These are phyloP conservation scores for Drosophila fungiperda DNA, from an alignment of 2,888 invertebrate genomes.

Conservation along the genomic window DNA sequence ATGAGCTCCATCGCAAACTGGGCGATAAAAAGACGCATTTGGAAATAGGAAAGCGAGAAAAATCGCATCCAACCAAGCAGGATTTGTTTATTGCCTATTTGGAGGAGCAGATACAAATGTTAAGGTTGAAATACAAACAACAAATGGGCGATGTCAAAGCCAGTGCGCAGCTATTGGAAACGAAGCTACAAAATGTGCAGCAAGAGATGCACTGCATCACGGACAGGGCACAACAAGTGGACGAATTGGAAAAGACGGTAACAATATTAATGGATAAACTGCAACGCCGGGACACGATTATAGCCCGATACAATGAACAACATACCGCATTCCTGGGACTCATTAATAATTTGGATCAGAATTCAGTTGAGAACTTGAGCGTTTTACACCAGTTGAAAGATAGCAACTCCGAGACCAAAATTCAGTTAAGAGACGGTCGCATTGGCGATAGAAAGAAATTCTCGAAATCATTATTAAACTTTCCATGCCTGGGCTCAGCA, in stretches of 20 bases:
- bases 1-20: slow-evolving; percentile 28
- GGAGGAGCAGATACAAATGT: slow-evolving; percentile 57
- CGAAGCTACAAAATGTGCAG: slow-evolving; percentile 48
- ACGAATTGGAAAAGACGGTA: slow-evolving; percentile 37
- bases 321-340: slow-evolving; percentile 35
- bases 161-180: slow-evolving; percentile 52
- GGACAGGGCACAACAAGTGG: slow-evolving; percentile 40
- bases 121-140: slow-evolving; percentile 47
- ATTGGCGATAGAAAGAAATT: slow-evolving; percentile 1
- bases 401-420: background rate
- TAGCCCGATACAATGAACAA: slow-evolving; percentile 51
- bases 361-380: background rate
- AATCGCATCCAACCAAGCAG: slow-evolving; percentile 23
- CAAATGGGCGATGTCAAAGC: slow-evolving; percentile 54
- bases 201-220: slow-evolving; percentile 47
- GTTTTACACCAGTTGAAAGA: background rate
- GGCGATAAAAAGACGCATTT: background rate
- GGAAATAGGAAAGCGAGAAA: background rate
- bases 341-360: slow-evolving; percentile 16
- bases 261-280: slow-evolving; percentile 40
- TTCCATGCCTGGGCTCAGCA: slow-evolving; percentile 40
- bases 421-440: background rate
- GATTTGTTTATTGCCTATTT: slow-evolving; percentile 52
- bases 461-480: slow-evolving; percentile 10
- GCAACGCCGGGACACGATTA: slow-evolving; percentile 49